Base-by-base conservation (phyloP, 2,797 vertebrate genomes). In the Amblyraja radiata region DNA sequence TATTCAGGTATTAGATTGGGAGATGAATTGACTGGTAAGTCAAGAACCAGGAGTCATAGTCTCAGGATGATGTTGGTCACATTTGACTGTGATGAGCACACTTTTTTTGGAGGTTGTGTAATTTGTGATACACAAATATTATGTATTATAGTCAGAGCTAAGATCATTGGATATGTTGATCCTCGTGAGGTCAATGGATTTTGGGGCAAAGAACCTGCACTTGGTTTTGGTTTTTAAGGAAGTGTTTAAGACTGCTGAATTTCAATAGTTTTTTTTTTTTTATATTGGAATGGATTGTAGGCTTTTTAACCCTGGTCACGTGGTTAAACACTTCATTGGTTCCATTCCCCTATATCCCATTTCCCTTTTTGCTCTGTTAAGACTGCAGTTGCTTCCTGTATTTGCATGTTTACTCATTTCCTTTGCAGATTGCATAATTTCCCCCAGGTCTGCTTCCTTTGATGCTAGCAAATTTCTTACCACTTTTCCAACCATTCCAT, bases 351-450 rank as follows among this genome's bases (percentile, higher is more conserved):
- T 73, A 54, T 74, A 46, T 54, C 23, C 71, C 46, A 74, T 73
- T 74, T 91, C 68, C 39, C 39, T 74, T 76, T 92, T 73, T 76
- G 5, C 71, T 74, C 11, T 92, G 23, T 92, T 46, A 11, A 54
- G 39, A 5, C 32, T 76, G 71, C 46, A 76, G 21, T 92, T 92
- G 90, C 25, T 92, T 76, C 65, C 65, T 76, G 73, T 74, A 0
- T 28, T 9, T 92, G 36, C 90, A 21, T 16, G 90, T 54, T 76
- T 54, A 74, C 23, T 90, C 18, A 90, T 73, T 90, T 90, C 88
- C 88, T 92, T 71, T 73, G 21, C 46, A 54, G 71, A 54, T 10
- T 92, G 90, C 68, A 13, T 74, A 71, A 92, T 74, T 92, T 39
- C 13, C 39, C 36, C 68, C 23, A 18, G 54, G 68, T 54, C 39